A percentile compares a stretch with the other conserved stretches of the same genome.
Conservation (phyloP, 2,888 invertebrate genomes). For the Mesorhabditis belari region DNA sequence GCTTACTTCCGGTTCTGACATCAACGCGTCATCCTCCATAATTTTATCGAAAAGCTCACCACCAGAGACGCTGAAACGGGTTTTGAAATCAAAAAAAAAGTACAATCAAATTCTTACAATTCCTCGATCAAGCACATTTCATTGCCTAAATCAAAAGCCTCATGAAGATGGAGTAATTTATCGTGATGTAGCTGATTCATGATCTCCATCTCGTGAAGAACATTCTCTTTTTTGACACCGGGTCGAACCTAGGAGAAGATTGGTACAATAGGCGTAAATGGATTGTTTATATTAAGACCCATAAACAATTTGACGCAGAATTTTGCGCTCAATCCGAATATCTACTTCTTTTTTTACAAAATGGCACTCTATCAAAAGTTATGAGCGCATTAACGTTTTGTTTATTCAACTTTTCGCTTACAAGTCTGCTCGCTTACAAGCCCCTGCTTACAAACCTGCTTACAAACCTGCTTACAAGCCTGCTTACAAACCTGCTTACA, state of each 20-base stretch:
- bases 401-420: too few species aligned
- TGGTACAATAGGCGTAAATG: background rate
- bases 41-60: slow-evolving; percentile 57
- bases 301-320: too few species aligned
- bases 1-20: slow-evolving; percentile 53
- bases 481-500: too few species aligned
- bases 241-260: slow-evolving; percentile 46
- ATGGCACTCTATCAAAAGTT: background rate
- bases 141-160: slow-evolving; percentile 56
- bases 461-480: too few species aligned
- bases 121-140: slow-evolving; percentile 58
- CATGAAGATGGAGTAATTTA: slow-evolving; percentile 55
- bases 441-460: too few species aligned
- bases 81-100: background rate
- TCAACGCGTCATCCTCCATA: slow-evolving; percentile 53
- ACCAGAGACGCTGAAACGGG: slow-evolving; percentile 53
- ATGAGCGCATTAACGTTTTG: too few species aligned
- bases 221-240: slow-evolving; percentile 54
- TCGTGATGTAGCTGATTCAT: slow-evolving; percentile 57
- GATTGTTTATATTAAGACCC: background rate
- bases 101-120: slow-evolving; percentile 52
- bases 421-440: too few species aligned
- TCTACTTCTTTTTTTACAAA: too few species aligned
- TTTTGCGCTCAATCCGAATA: too few species aligned
- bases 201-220: slow-evolving; percentile 56